phyloP scores from a whole-genome alignment of 2,888 invertebrate species.

The Nowickia ferox region DNA sequence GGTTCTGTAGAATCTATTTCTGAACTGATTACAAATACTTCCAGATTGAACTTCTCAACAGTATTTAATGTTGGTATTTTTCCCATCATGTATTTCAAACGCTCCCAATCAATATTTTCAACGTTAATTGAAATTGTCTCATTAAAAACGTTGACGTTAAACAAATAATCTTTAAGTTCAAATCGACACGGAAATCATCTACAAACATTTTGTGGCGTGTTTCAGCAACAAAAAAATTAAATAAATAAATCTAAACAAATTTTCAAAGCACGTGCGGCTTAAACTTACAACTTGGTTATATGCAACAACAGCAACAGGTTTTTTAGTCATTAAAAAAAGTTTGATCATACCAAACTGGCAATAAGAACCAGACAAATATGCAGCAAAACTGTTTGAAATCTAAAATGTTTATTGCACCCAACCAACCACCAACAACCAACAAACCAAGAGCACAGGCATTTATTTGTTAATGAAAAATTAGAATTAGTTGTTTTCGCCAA shows the following conservation, averaged over 20 bases:
- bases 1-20: no score
- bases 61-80: no score
- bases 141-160: constrained; percentile 26
- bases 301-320: constrained; percentile 23
- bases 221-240: not conserved
- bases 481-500: constrained; percentile 17
- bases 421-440: not conserved
- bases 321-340: constrained; percentile 23
- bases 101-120: not conserved
- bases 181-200: constrained; percentile 37
- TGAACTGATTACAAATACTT: no score
- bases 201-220: constrained; percentile 26
- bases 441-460: not conserved
- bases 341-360: constrained; percentile 45
- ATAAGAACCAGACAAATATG: not conserved
- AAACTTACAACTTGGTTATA: constrained; percentile 1
- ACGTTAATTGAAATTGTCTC: constrained; percentile 34
- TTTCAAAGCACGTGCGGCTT: constrained; percentile 19
- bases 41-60: no score
- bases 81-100: not conserved
- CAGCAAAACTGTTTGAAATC: constrained; percentile 21
- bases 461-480: constrained; percentile 31
- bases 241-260: constrained; percentile 3
- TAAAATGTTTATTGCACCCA: not conserved
- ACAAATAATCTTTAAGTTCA: constrained; percentile 28